These are phyloP conservation scores for Heliconius erato DNA, from an alignment of 2,888 invertebrate species.

Conservation along the genomic window DNA sequence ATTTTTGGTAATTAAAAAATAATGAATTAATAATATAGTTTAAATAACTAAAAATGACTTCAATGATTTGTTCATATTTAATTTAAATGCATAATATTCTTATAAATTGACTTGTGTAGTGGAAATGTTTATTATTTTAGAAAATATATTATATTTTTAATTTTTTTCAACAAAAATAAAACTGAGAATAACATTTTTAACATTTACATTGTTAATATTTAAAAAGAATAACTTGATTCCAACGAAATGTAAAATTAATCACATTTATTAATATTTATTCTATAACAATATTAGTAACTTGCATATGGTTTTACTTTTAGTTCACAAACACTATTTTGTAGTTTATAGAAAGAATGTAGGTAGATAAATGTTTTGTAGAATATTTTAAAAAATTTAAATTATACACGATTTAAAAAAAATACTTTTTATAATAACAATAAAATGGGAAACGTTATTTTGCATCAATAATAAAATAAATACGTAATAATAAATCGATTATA, in stretches of 20 bases:
- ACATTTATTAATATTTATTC: too few relatives aligned
- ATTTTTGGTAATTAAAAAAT: neutral
- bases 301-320: constrained; percentile 10
- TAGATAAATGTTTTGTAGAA: constrained; percentile 12
- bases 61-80: neutral
- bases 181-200: neutral
- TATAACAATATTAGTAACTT: too few relatives aligned
- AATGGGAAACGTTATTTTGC: neutral
- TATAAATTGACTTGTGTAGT: neutral
- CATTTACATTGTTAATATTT: neutral
- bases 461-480: neutral
- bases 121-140: neutral
- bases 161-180: too few relatives aligned
- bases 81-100: constrained; percentile 2
- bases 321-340: constrained; percentile 21
- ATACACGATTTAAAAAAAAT: neutral
- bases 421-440: neutral
- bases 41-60: too few relatives aligned
- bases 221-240: neutral
- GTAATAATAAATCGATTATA: neutral
- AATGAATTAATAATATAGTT: neutral
- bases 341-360: constrained; percentile 1
- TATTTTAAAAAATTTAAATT: neutral
- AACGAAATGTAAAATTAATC: constrained; percentile 10
- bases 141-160: neutral